A percentile compares a stretch with the other conserved stretches of the same genome.
Evolutionary conservation across 2,888 invertebrate genomes (phyloP).

Genomic region (Drosophila conformis): DNA sequence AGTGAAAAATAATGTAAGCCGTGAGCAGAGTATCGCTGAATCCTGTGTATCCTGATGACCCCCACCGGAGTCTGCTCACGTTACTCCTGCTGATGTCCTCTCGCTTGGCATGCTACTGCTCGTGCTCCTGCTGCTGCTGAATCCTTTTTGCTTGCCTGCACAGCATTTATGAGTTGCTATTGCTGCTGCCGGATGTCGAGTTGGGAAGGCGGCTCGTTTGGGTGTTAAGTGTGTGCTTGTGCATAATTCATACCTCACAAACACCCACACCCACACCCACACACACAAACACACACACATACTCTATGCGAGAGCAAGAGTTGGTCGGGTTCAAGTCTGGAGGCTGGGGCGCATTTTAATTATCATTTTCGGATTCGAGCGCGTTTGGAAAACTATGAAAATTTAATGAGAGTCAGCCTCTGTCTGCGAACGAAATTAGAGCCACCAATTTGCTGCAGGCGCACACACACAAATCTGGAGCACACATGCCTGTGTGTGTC

Average conservation of each 20-base stretch:
- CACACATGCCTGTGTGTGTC: neutral
- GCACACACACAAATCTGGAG: slow-evolving; percentile 12
- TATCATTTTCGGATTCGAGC: slow-evolving; percentile 69
- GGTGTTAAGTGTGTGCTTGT: slow-evolving; percentile 77
- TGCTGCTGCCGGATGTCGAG: slow-evolving; percentile 39
- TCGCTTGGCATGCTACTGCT: neutral
- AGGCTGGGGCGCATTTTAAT: slow-evolving; percentile 66
- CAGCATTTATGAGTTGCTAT: slow-evolving; percentile 68
- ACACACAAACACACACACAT: slow-evolving; percentile 11
- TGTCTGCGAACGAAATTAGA: slow-evolving; percentile 66
- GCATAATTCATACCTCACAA: slow-evolving; percentile 69
- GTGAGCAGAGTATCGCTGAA: slow-evolving; percentile 28
- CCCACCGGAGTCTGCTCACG: slow-evolving; percentile 11
- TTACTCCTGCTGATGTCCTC: neutral
- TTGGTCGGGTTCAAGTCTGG: slow-evolving; percentile 3
- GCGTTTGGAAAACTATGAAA: slow-evolving; percentile 73
- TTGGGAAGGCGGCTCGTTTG: slow-evolving; percentile 52
- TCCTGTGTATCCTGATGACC: slow-evolving; percentile 15
- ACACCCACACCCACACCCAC: slow-evolving; percentile 24
- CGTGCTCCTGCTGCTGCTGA: slow-evolving; percentile 32
- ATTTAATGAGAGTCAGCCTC: slow-evolving; percentile 68
- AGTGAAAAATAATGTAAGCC: neutral
- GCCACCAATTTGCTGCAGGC: slow-evolving; percentile 59
- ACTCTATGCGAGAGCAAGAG: slow-evolving; percentile 3
- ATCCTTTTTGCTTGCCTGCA: slow-evolving; percentile 59